A percentile compares a stretch with the other conserved stretches of the same genome.
Conservation (phyloP, 2,113 vertebrate species). For the Aepyceros melampus region DNA sequence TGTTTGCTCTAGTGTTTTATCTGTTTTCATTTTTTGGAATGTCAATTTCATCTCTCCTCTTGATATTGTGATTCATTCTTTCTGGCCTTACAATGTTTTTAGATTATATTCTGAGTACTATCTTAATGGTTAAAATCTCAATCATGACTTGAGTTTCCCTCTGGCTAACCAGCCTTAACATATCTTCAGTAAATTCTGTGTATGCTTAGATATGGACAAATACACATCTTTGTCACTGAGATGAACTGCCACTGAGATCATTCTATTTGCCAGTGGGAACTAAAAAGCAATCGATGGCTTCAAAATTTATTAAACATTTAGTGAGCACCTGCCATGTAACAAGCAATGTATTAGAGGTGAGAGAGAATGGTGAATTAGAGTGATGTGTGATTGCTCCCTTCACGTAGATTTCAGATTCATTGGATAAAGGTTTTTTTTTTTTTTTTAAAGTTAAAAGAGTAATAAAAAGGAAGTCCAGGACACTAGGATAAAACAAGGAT, state of each 20-base stretch:
- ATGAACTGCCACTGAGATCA: not conserved
- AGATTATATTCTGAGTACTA: not conserved
- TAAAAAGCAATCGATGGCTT: not conserved
- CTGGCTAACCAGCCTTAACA: not conserved
- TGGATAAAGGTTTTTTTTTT: not conserved
- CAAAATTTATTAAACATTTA: conserved; percentile 5
- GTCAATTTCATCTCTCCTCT: not conserved
- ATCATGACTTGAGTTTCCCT: not conserved
- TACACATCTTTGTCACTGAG: not conserved
- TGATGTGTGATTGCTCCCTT: not conserved
- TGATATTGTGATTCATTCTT: not conserved
- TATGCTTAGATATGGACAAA: not conserved
- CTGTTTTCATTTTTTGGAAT: not conserved
- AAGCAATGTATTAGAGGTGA: not conserved
- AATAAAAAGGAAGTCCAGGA: not conserved
- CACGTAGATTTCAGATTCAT: not conserved
- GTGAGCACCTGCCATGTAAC: not conserved
- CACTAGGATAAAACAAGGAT: not conserved
- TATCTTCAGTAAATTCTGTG: not conserved
- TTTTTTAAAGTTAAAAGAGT: not conserved
- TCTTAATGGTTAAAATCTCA: not conserved
- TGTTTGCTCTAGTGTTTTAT: not conserved
- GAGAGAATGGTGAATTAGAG: not conserved
- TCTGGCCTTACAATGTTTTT: not conserved
- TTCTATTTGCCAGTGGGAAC: not conserved